Evolutionary conservation across 2,888 invertebrate genomes (phyloP), one percentile per base, ranked within the genome.

Genomic region (Chrysolina oricalcia): DNA sequence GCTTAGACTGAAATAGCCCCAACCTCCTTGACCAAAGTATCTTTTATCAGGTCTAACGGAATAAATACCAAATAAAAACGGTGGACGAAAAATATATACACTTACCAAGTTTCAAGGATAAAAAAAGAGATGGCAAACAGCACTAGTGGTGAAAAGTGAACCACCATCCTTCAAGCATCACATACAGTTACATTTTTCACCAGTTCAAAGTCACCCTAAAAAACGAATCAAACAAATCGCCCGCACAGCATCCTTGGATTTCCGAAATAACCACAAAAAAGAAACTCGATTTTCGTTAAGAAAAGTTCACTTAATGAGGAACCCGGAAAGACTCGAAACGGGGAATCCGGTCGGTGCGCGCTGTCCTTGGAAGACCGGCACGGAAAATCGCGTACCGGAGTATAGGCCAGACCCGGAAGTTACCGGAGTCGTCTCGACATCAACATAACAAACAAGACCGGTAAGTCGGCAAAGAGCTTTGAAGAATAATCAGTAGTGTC

Each of bases 401-500:
- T 72, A 75, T 73, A 73, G 62, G 65, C 68, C 73, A 76, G 78
- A 85, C 84, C 84, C 84, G 84, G 85, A 85, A 83, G 81, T 83
- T 72, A 67, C 75, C 79, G 77, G 75, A 75, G 80, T 79, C 76
- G 70, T 72, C 77, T 80, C 78, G 75, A 77, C 80, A 81, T 81
- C 79, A 81, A 79, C 80, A 80, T 81, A 82, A 81, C 80, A 83
- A 79, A 84, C 81, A 80, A 81, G 83, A 82, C 81, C 83, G 73
- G 75, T 73, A 83, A 84, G 83, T 82, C 80, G 78, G 78, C 83
- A 82, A 73, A 77, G 78, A 83, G 80, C 84, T 84, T 84, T 83
- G 84, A 82, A 84, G 82, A 83, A 82, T 82, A 85, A 86, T 84
- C 85, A 83, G 85, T 81, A 83, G 85, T 83, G 85, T 83, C 82